Evolutionary conservation across 2,888 invertebrate genomes (phyloP).

Genomic region (Acleris emargana): DNA sequence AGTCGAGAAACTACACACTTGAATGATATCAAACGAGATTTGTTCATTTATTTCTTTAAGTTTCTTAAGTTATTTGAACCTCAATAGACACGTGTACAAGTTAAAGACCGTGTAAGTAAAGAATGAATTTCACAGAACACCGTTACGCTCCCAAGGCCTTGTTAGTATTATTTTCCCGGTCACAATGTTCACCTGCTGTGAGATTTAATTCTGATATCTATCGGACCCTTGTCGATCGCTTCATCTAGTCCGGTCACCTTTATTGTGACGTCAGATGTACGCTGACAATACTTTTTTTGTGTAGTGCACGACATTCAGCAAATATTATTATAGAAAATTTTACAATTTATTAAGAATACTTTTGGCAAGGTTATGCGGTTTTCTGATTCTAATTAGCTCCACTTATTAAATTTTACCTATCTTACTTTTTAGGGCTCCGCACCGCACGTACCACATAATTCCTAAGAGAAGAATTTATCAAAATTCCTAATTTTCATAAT

Average conservation of each 20-base stretch:
- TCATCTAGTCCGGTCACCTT: slow-evolving; percentile 70
- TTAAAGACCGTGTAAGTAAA: slow-evolving; percentile 29
- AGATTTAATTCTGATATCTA: slow-evolving; percentile 74
- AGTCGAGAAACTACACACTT: slow-evolving; percentile 17
- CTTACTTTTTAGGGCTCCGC: too few species aligned
- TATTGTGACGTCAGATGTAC: slow-evolving; percentile 61
- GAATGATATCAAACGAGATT: slow-evolving; percentile 19
- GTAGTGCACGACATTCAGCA: slow-evolving; percentile 47
- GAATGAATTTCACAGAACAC: slow-evolving; percentile 26
- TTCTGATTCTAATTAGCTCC: too few species aligned
- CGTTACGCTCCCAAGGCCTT: slow-evolving; percentile 40
- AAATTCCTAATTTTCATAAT: too few species aligned
- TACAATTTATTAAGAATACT: not conserved
- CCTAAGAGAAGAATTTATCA: too few species aligned
- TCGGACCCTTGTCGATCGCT: slow-evolving; percentile 58
- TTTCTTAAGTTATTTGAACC: slow-evolving; percentile 6
- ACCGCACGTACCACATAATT: too few species aligned
- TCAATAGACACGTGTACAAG: slow-evolving; percentile 8
- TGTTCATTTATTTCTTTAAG: slow-evolving; percentile 13
- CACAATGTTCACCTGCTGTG: slow-evolving; percentile 69
- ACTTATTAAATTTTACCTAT: too few species aligned
- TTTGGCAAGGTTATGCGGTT: too few species aligned
- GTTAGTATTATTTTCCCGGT: slow-evolving; percentile 50
- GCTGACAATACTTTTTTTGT: slow-evolving; percentile 63
- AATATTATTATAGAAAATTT: slow-evolving; percentile 39